These are phyloP conservation scores for Caenorhabditis inopinata DNA, from an alignment of 1,140 invertebrate species.

Conservation along the genomic window DNA sequence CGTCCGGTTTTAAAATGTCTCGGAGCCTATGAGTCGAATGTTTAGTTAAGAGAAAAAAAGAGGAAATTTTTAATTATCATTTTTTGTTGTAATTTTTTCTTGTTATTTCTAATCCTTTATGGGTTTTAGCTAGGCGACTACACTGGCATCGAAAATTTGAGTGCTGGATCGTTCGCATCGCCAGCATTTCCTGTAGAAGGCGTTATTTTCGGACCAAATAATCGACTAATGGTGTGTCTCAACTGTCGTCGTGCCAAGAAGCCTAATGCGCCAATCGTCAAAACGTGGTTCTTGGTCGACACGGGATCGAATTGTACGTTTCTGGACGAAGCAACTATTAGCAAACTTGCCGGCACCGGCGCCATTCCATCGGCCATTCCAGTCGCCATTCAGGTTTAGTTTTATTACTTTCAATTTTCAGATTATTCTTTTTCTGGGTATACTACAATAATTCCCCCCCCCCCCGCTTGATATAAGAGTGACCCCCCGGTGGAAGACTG, in stretches of 20 bases:
- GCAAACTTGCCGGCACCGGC: background rate
- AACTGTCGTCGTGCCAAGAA: constrained; percentile 39
- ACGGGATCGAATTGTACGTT: constrained; percentile 13
- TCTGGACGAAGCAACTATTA: background rate
- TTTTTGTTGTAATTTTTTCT: background rate
- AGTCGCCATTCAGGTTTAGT: background rate
- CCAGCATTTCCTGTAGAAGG: constrained; percentile 52
- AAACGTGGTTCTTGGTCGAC: constrained; percentile 50
- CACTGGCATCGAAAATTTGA: constrained; percentile 48
- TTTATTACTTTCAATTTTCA: background rate
- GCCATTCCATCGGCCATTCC: background rate
- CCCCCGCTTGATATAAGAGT: no score
- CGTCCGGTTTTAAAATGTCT: no score
- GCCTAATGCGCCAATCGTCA: constrained; percentile 30
- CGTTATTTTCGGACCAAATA: constrained; percentile 41
- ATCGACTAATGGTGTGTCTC: constrained; percentile 47
- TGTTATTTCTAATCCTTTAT: background rate
- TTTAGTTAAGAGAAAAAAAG: no score
- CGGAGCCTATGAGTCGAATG: no score
- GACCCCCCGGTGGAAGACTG: no score
- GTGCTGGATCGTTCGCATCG: constrained; percentile 41
- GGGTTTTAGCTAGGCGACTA: constrained; percentile 1
- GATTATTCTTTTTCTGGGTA: no score
- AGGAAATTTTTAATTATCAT: no score
- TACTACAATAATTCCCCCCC: no score